A percentile compares a stretch with the other conserved stretches of the same genome.
Conservation (phyloP, 2,888 invertebrate genomes). For the Caenorhabditis macrosperma region DNA sequence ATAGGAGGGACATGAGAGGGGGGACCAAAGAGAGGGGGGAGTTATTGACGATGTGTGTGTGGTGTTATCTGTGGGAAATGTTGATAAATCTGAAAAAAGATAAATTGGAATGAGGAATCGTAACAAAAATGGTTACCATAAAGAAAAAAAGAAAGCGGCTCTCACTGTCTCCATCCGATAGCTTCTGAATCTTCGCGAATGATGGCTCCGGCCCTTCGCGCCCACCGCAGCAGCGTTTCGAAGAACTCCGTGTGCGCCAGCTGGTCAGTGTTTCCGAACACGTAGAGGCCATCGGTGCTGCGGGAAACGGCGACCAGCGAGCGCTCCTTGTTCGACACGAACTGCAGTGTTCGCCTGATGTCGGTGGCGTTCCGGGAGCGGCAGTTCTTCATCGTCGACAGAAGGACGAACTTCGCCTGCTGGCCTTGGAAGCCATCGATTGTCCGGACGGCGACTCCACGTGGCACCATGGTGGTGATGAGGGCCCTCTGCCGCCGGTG, state of each 20-base stretch:
- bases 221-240: too few species aligned
- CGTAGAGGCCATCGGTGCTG: neutral
- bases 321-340: neutral
- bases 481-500: neutral
- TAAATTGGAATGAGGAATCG: too few species aligned
- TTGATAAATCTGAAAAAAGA: too few species aligned
- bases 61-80: too few species aligned
- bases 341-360: neutral
- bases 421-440: neutral
- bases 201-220: too few species aligned
- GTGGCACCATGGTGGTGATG: neutral
- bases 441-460: neutral
- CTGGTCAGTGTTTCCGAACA: neutral
- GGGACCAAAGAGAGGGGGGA: too few species aligned
- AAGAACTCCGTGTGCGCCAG: neutral
- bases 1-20: too few species aligned
- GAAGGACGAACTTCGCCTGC: neutral
- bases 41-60: too few species aligned
- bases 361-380: neutral
- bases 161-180: too few species aligned
- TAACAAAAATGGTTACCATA: too few species aligned
- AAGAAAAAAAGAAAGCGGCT: too few species aligned
- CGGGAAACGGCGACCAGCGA: neutral
- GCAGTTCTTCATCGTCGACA: neutral
- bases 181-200: too few species aligned